Conservation (phyloP, 2,797 vertebrate species). For the Prunella strophiata region DNA sequence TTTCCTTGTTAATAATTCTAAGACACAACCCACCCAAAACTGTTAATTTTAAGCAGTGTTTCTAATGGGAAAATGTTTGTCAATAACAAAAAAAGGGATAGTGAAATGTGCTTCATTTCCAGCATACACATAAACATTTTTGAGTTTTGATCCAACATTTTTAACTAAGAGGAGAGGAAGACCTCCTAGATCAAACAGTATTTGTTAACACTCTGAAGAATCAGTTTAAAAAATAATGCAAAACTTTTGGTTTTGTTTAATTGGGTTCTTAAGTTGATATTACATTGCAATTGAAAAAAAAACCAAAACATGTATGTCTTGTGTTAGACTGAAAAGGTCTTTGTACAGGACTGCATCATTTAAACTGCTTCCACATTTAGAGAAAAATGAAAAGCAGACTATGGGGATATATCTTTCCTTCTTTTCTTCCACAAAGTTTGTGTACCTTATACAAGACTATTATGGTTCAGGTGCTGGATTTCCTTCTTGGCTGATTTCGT, state of each 20-base stretch:
- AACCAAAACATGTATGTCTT: accelerated
- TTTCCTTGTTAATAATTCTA: neutral
- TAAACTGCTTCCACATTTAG: neutral
- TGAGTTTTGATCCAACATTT: neutral
- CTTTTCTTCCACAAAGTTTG: neutral
- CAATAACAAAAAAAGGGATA: neutral
- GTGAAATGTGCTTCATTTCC: neutral
- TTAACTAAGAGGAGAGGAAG: neutral
- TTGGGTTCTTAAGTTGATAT: neutral
- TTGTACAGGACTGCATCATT: neutral
- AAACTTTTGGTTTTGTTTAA: neutral
- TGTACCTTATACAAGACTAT: neutral
- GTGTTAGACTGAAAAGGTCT: neutral
- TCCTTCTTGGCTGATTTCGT: neutral
- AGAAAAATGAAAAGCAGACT: neutral
- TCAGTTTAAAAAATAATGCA: neutral
- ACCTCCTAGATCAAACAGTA: neutral
- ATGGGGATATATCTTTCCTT: neutral
- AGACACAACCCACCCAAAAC: neutral
- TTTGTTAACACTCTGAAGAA: neutral
- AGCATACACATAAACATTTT: neutral
- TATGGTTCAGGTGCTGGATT: neutral
- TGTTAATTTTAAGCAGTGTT: neutral
- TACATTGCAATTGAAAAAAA: neutral
- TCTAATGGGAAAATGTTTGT: neutral